Base-by-base conservation (phyloP, 2,888 invertebrate genomes). In the Cataglyphis altisquamis region DNA sequence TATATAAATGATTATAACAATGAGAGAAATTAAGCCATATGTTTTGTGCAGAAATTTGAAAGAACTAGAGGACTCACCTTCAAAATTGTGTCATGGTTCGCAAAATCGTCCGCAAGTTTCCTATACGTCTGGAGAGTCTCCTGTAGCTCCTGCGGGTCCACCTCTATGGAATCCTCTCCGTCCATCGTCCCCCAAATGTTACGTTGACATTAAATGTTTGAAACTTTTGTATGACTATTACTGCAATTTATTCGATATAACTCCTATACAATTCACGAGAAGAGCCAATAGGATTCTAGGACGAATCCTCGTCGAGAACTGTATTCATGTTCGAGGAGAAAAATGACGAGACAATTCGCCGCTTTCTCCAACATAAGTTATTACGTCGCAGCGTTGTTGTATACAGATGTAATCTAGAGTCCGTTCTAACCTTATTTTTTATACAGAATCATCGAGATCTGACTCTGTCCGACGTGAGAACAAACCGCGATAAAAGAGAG, bases 21-120 rank as follows among this genome's bases (percentile, higher is more conserved):
- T 60, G 5, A 81, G 5, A 62, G 5, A 8, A 12, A 64, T 67
- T 68, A 12, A 3, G 62, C 10, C 41, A 45, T 21, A 64, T 18
- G 52, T 32, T 21, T 36, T n/a, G n/a, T 41, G 57, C 60, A 8
- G 63, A 15, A 72, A 21, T 39, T 57, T 39, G 6, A 12, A 55
- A 39, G 25, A 77, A 18, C 12, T 25, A 25, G 32, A 73, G 45
- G 15, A 41, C 82, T 88, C 87, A 95, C 95, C 92, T 94, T 95
- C 70, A 95, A 90, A 85, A 95, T 95, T 12, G 94, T 94, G 85
- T 95, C 95, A 87, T 95, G 95, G 63, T 95, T 95, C 32, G 91
- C 88, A 75, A 94, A 90, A 89, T 95, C 94, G 67, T 92, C 90
- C 0, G 94, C 94, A n/a, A 95, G 90, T 83, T 94, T 94, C 86